Evolutionary conservation across 2,888 invertebrate genomes (phyloP), one percentile per base, ranked within the genome.

Genomic region (Chaetoderma sp.): DNA sequence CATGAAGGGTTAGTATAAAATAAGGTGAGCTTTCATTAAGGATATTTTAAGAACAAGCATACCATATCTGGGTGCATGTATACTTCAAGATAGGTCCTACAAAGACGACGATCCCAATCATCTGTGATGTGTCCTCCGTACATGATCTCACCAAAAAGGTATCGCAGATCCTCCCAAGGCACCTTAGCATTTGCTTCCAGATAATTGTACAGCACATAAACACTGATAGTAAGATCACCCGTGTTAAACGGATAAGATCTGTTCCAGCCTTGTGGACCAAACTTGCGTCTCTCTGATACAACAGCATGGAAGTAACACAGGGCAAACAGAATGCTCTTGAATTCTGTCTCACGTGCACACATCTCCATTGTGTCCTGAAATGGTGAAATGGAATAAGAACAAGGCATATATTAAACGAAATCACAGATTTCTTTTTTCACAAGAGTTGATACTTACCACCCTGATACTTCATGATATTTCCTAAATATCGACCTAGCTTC

Each of bases 71-170:
- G 92, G 81, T 95, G 94, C 91, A 98, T 93, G 73, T 96, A 89
- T 83, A 97, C 97, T 85, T 97, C 96, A 64, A 98, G 89, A 74
- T 88, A 88, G 16, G 87, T 86, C 44, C 93, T 93, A 82, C 95
- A 95, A 0, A 95, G 89, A 70, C 93, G 89, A 62, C 97, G 89
- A 86, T 98, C 97, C 96, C 97, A 98, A 81, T 98, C 97, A 79
- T 98, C 97, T 0, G 97, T 98, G 67, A 98, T 97, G 77, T 98
- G 97, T 0, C 97, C 97, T 1, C 97, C 97, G 79, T 98, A 98
- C 97, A 98, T 98, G 75, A 98, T 98, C 88, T 98, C 97, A 0
- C 98, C 98, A 82, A 98, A 97, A 1, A 98, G 89, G 87, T 97
- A 98, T 55, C 97, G 89, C 70, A 98, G 88, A 87, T 98, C 97